These are phyloP conservation scores for Ptilonorhynchus violaceus DNA, from an alignment of 2,113 vertebrate genomes.

Conservation along the genomic window DNA sequence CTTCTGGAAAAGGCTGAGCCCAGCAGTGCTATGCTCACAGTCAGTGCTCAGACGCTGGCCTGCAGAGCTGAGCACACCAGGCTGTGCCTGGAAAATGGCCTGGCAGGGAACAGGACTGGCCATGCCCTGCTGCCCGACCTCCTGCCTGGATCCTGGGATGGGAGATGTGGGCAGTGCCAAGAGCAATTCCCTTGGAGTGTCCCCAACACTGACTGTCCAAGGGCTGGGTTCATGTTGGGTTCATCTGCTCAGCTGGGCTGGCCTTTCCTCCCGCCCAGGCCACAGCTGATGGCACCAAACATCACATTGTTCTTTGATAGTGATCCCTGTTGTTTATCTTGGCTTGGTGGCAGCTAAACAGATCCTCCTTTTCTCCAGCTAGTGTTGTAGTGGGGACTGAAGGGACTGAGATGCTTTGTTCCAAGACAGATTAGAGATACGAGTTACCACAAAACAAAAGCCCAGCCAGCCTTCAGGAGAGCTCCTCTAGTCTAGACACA, in stretches of 20 bases:
- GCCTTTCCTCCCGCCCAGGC: not conserved
- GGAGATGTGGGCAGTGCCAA: too few species aligned
- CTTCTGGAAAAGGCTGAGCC: not conserved
- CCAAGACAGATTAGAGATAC: not conserved
- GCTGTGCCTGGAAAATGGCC: too few species aligned
- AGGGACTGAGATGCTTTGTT: not conserved
- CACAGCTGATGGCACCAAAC: not conserved
- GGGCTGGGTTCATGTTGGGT: not conserved
- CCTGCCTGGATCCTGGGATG: not conserved
- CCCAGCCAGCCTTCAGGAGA: not conserved
- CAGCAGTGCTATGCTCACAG: not conserved
- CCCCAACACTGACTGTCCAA: not conserved
- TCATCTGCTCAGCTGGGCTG: not conserved
- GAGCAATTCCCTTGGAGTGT: not conserved
- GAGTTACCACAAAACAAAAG: not conserved
- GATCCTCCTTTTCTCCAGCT: not conserved
- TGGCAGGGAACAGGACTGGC: not conserved
- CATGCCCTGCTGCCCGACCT: not conserved
- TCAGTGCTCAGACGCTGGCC: too few species aligned
- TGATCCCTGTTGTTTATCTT: not conserved
- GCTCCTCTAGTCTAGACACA: not conserved
- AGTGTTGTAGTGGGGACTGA: not conserved
- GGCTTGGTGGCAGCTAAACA: not conserved
- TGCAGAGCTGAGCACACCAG: not conserved
- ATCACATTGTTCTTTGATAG: not conserved